A percentile compares a stretch with the other conserved stretches of the same genome.
These are phyloP conservation scores for Petroica traversi DNA, from an alignment of 2,113 vertebrate genomes.

Conservation along the genomic window DNA sequence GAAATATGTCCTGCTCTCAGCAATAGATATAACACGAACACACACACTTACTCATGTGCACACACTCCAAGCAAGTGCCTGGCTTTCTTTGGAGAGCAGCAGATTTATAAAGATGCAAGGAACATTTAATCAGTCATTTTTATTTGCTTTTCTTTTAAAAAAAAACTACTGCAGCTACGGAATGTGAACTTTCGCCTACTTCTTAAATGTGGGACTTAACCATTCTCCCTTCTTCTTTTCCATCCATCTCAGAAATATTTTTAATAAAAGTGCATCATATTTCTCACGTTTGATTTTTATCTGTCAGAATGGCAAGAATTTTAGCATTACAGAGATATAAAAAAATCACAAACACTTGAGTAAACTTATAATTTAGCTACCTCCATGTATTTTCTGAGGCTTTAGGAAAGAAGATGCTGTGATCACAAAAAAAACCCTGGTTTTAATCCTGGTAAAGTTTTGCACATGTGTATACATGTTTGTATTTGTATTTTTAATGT, in stretches of 20 bases:
- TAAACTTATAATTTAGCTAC: neutral
- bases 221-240: neutral
- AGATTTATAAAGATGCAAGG: conserved; percentile 13
- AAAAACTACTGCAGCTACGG: neutral
- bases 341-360: neutral
- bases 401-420: neutral
- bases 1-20: neutral
- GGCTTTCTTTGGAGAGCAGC: neutral
- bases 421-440: neutral
- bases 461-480: neutral
- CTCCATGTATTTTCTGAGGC: neutral
- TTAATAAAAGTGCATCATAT: neutral
- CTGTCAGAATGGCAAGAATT: neutral
- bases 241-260: neutral
- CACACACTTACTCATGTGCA: neutral
- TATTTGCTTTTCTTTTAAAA: conserved; percentile 24
- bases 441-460: neutral
- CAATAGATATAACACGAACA: neutral
- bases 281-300: neutral
- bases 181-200: conserved; percentile 36
- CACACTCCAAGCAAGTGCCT: neutral
- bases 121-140: conserved; percentile 13
- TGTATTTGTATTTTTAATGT: neutral
- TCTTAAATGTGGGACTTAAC: neutral
- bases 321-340: neutral